These are phyloP conservation scores for Peromyscus eremicus DNA, from an alignment of 2,797 vertebrate genomes.

Conservation along the genomic window DNA sequence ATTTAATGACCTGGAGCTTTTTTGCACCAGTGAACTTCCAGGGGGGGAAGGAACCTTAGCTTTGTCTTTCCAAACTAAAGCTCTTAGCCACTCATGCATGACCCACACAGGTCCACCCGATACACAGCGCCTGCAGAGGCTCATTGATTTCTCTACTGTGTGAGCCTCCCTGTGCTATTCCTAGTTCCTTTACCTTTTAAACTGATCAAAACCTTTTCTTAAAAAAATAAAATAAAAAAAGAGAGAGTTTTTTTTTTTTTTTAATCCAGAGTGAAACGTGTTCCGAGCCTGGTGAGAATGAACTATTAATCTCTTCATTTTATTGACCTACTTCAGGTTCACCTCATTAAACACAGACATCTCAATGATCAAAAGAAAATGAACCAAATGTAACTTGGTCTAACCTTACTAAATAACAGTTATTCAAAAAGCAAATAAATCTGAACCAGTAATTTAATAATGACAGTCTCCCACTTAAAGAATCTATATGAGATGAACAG, in stretches of 20 bases:
- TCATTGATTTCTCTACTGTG: slow-evolving; percentile 40
- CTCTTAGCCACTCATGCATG: background rate
- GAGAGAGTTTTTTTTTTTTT: background rate
- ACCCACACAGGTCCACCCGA: background rate
- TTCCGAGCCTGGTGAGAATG: slow-evolving; percentile 66
- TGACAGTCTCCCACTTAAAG: slow-evolving; percentile 67
- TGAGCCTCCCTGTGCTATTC: background rate
- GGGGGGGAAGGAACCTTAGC: slow-evolving; percentile 14
- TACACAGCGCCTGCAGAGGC: background rate
- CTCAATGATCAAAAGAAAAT: slow-evolving; percentile 79
- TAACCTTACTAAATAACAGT: slow-evolving; percentile 68
- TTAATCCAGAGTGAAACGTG: slow-evolving; percentile 63
- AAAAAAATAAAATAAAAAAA: slow-evolving; percentile 37
- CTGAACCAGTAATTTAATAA: slow-evolving; percentile 69
- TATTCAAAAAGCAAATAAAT: slow-evolving; percentile 76
- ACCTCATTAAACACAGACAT: slow-evolving; percentile 84
- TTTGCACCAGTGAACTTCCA: background rate
- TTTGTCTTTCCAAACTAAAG: slow-evolving; percentile 40
- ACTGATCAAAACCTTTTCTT: slow-evolving; percentile 57
- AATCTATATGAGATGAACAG: slow-evolving; percentile 61
- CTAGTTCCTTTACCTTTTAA: slow-evolving; percentile 71
- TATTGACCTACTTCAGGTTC: slow-evolving; percentile 84
- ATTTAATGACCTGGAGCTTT: slow-evolving; percentile 27
- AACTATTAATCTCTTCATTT: slow-evolving; percentile 78
- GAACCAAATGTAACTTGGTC: slow-evolving; percentile 77